Conservation (phyloP, 2,113 vertebrate genomes). For the Galbula dea region DNA sequence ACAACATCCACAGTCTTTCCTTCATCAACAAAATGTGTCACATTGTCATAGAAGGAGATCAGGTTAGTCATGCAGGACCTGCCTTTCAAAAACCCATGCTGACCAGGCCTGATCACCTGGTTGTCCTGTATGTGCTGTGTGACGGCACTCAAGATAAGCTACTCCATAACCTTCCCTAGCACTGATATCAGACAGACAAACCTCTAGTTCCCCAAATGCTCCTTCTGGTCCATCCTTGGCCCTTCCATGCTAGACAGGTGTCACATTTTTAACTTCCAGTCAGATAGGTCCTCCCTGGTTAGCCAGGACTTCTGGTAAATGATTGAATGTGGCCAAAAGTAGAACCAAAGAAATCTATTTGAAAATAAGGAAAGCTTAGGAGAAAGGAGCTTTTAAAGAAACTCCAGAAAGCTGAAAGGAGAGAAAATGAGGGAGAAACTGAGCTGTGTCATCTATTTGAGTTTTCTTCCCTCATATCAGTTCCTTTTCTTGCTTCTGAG, state of each 20-base stretch:
- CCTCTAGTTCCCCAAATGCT: background rate
- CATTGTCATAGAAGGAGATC: background rate
- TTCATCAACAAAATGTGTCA: background rate
- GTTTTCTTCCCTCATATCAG: background rate
- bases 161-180: background rate
- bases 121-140: too few species aligned
- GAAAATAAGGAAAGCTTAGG: background rate
- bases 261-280: background rate
- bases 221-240: too few species aligned
- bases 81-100: accelerated
- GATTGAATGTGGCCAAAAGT: background rate
- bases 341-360: background rate
- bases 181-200: background rate
- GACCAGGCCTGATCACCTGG: too few species aligned
- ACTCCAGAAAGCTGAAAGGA: background rate
- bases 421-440: background rate
- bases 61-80: background rate
- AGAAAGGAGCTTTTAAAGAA: background rate
- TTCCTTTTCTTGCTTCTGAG: background rate
- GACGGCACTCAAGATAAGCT: too few species aligned
- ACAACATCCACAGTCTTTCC: background rate
- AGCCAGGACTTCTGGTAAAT: background rate
- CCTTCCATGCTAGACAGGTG: background rate
- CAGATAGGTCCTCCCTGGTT: background rate
- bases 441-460: background rate